Evolutionary conservation across 1,140 invertebrate species (phyloP), one percentile per base, ranked within the genome.

Genomic region (Ephestia elutella): DNA sequence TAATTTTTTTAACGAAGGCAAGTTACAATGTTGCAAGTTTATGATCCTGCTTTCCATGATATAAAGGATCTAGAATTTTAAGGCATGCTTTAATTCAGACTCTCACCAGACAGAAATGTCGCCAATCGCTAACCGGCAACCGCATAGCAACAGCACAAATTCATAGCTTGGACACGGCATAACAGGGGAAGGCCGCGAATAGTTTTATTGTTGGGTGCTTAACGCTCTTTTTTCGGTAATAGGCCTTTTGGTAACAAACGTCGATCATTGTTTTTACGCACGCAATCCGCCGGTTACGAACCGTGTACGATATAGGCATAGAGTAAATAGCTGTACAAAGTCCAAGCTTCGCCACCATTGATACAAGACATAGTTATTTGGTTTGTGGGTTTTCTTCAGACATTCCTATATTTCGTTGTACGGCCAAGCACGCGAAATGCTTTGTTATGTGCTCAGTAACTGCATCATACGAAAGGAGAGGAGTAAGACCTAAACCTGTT

Each of bases 221-320:
- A 73, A 69, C 66, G 66, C 70, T 66, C 59, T 72, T 65, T 64
- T 79, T 68, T 62, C 63, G 55, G 63, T 75, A 71, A 73, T 66
- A 68, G 62, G 28, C 56, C 49, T 63, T 69, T 64, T 62, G 56
- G 60, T 50, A 69, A 69, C 70, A 61, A 68, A 74, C 54, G 70
- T 60, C 59, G 69, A 78, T 75, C 62, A 71, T 81, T 81, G 74
- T 81, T 75, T 77, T 73, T 66, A 54, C 62, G 67, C 77, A 83
- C 78, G 80, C 80, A 74, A 80, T 72, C 71, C 66, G 67, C 73
- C 62, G 60, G 71, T 75, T 78, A 75, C 55, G 58, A 56, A 71
- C 59, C 51, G 60, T 61, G 62, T 35, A 60, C 63, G 62, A 66
- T 59, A 64, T 44, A 44, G 11, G 5, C 15, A 44, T 2, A 17